phyloP scores from a whole-genome alignment of 2,888 invertebrate species.

The Stenurella melanura region DNA sequence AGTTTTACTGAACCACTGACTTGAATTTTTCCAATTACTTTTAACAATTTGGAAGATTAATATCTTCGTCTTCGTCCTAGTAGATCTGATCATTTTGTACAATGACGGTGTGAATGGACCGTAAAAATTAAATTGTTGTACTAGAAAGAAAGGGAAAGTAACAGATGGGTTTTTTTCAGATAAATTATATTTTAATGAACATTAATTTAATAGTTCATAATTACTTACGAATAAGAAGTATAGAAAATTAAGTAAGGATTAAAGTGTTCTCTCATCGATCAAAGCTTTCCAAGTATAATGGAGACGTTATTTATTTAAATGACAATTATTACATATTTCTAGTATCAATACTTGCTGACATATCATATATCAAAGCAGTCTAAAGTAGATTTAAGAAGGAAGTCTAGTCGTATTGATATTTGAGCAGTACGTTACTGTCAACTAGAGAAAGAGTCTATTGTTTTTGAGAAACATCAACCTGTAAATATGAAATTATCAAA shows the following conservation, averaged over 20 bases:
- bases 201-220: neutral
- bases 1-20: too few species aligned
- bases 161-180: neutral
- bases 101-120: slow-evolving; percentile 13
- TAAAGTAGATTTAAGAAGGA: neutral
- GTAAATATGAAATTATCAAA: too few species aligned
- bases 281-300: neutral
- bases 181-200: neutral
- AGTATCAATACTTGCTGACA: neutral
- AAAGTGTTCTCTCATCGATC: neutral
- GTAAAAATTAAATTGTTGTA: neutral
- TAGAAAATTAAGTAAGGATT: neutral
- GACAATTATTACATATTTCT: neutral
- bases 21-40: neutral
- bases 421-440: too few species aligned
- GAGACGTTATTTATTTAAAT: neutral
- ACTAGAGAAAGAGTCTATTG: too few species aligned
- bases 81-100: slow-evolving; percentile 14
- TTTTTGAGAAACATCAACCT: too few species aligned
- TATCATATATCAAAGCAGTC: neutral
- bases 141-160: slow-evolving; percentile 19
- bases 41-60: slow-evolving; percentile 10
- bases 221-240: neutral
- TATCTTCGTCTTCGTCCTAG: slow-evolving; percentile 19
- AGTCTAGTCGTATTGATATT: too few species aligned